These are phyloP conservation scores for Trematomus loennbergii DNA, from an alignment of 2,113 vertebrate species.

Conservation along the genomic window DNA sequence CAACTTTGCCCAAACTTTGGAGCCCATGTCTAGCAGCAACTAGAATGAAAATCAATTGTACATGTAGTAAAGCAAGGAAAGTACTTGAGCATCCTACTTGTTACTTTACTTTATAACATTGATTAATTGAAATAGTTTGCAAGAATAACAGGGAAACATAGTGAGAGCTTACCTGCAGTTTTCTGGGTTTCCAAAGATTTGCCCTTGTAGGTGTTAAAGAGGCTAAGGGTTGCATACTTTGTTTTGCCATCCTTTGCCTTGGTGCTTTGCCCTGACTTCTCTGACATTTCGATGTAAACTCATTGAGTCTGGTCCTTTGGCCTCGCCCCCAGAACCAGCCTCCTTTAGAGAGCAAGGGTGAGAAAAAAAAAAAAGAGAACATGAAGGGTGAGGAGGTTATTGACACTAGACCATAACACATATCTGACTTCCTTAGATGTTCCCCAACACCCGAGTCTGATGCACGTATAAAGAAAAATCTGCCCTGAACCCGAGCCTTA, in stretches of 20 bases:
- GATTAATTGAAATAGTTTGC: not conserved
- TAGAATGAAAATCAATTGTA: constrained; percentile 57
- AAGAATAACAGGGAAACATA: not conserved
- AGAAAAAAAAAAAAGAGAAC: not conserved
- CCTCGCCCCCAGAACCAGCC: constrained; percentile 90
- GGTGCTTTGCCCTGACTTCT: constrained; percentile 99
- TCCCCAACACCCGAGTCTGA: not conserved
- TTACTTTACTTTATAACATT: no score
- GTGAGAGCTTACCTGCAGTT: constrained; percentile 90
- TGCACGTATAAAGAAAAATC: not conserved
- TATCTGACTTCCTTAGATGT: not conserved
- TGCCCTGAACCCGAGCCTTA: not conserved
- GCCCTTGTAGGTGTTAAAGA: constrained; percentile 99
- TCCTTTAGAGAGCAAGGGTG: constrained; percentile 60
- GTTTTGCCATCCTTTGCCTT: constrained; percentile 99
- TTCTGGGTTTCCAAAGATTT: constrained; percentile 99
- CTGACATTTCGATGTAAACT: constrained; percentile 99
- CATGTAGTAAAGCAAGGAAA: no score
- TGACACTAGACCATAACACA: not conserved
- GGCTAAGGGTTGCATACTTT: constrained; percentile 99
- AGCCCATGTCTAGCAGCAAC: constrained; percentile 99
- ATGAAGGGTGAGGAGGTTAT: not conserved
- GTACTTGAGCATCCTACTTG: no score
- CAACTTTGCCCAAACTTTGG: constrained; percentile 99
- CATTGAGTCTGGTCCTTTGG: constrained; percentile 97